Base-by-base conservation (phyloP, 2,797 vertebrate species). In the Acanthurus tractus region DNA sequence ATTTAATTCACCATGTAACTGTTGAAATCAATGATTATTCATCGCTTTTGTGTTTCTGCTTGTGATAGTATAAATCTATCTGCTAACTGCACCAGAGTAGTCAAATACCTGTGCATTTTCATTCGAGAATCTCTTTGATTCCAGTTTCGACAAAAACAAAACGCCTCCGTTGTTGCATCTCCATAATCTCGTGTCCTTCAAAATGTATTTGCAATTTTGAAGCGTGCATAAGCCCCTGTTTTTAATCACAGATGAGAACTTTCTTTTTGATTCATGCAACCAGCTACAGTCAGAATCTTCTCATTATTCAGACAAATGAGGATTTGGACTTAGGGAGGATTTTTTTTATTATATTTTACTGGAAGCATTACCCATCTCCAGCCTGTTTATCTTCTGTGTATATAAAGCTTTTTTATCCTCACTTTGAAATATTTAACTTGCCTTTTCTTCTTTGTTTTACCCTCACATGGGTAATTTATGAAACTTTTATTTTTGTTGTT, bases 231-330 rank as follows among this genome's bases (percentile, higher is more conserved):
- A 78, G 70, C 74, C 53, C 44, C 63, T 58, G 45, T 66, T 83
- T 86, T 81, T 87, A 82, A 86, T 83, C 66, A 68, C 76, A 70
- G 57, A 79, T 69, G 66, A 79, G 44, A 85, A 84, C 74, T 75
- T 85, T 76, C 63, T 63, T 64, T 86, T 86, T 83, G 78, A 82
- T 82, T 89, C 62, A 69, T 71, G 79, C 65, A 52, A 56, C 34
- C 74, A 76, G 64, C 70, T 65, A 68, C 77, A 73, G 61, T 71
- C 63, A 55, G 48, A 46, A 86, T 78, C 69, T n/a, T 80, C 59
- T 88, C 75, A 70, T 86, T 88, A 89, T 83, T 88, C 85, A 67
- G 63, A 84, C 79, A 92, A 91, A 90, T 82, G 73, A 84, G 83
- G 84, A 89, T 86, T 88, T 86, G 68, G 72, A 86, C 85, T 76